A percentile compares a stretch with the other conserved stretches of the same genome.
phyloP scores from a whole-genome alignment of 2,113 vertebrate genomes.

The Hipposideros armiger region DNA sequence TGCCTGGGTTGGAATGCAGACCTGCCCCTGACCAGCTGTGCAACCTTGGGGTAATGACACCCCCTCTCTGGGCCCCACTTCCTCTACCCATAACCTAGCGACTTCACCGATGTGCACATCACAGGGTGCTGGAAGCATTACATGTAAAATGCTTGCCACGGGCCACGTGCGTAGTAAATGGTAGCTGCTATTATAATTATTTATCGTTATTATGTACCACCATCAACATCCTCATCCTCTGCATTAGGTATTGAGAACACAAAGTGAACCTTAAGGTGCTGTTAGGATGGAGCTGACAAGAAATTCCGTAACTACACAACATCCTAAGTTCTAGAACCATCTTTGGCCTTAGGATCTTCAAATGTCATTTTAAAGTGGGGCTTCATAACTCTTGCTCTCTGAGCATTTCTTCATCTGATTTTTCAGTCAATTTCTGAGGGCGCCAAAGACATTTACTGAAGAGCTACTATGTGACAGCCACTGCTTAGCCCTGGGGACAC shows the following conservation, averaged over 20 bases:
- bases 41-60: background rate
- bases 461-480: background rate
- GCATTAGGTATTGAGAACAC: background rate
- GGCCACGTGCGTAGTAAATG: background rate
- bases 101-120: background rate
- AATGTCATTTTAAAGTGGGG: background rate
- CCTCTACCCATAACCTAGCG: background rate
- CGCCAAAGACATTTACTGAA: background rate
- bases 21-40: background rate
- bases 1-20: background rate
- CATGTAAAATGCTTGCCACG: background rate
- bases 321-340: background rate
- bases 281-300: too few species aligned
- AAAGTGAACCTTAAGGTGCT: background rate
- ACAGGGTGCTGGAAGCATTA: background rate
- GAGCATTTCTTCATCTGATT: background rate
- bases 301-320: fast-evolving
- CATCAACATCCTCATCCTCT: background rate
- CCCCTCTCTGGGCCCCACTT: constrained; percentile 34
- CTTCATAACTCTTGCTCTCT: background rate
- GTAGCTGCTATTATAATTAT: background rate
- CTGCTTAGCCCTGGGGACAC: background rate
- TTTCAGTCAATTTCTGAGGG: background rate
- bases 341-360: background rate
- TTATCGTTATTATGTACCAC: background rate